Conservation (phyloP, 2,113 vertebrate species). For the Ophiodon elongatus region DNA sequence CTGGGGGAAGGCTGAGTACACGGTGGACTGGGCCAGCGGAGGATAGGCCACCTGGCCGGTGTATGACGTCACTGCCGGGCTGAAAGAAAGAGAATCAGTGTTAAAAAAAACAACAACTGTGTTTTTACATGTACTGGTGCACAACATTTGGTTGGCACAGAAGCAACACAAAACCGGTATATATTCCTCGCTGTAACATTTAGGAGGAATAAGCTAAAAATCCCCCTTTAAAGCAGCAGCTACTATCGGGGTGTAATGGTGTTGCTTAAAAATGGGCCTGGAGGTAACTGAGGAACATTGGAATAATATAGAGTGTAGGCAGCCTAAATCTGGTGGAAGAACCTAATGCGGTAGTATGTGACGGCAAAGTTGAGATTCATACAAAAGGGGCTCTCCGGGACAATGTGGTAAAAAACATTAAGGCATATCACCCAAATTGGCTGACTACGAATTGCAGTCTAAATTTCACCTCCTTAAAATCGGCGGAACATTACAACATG, state of each 20-base stretch:
- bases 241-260: background rate
- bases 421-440: too few relatives aligned
- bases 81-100: conserved; percentile 44
- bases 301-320: background rate
- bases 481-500: background rate
- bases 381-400: too few relatives aligned
- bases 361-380: too few relatives aligned
- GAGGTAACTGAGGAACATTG: background rate
- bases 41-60: conserved; percentile 90
- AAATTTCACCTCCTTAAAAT: background rate
- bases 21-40: conserved; percentile 90
- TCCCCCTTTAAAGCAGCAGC: too few relatives aligned
- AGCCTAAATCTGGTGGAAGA: background rate
- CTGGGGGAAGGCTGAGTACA: conserved; percentile 94
- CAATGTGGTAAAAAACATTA: too few relatives aligned
- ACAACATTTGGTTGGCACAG: background rate
- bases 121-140: background rate
- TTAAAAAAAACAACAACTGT: background rate
- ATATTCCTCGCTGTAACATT: background rate
- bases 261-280: background rate
- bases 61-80: conserved; percentile 89
- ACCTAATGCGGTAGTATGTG: background rate
- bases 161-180: background rate
- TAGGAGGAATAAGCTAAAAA: background rate
- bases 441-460: background rate